Evolutionary conservation across 2,888 invertebrate genomes (phyloP).

Genomic region (Eustalomyia histrio): DNA sequence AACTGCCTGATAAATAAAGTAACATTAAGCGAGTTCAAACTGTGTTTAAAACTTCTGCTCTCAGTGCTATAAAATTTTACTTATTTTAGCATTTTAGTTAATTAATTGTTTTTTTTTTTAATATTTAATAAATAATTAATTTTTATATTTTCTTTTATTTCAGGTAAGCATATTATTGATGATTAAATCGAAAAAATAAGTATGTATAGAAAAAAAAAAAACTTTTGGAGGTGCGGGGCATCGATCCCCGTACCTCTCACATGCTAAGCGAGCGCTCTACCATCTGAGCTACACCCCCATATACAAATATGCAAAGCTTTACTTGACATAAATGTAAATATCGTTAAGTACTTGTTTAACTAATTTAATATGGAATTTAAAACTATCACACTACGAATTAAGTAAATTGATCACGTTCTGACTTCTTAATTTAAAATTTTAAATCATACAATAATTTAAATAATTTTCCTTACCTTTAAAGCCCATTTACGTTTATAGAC

Average conservation of each 20-base stretch:
- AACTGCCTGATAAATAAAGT: too few relatives aligned
- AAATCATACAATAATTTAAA: not conserved
- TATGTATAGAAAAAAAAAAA: constrained; percentile 16
- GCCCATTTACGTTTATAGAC: too few relatives aligned
- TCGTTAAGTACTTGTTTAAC: not conserved
- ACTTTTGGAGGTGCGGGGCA: constrained; percentile 76
- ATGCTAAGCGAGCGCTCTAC: constrained; percentile 79
- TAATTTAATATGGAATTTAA: not conserved
- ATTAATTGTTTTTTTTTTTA: too few relatives aligned
- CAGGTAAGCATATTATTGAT: constrained; percentile 13
- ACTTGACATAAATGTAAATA: too few relatives aligned
- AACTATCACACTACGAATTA: not conserved
- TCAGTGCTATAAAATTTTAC: too few relatives aligned
- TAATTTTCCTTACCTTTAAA: too few relatives aligned
- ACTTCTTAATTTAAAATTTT: not conserved
- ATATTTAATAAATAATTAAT: not conserved
- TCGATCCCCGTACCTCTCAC: constrained; percentile 79
- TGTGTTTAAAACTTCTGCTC: too few relatives aligned
- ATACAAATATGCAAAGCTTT: too few relatives aligned
- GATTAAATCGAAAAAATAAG: not conserved
- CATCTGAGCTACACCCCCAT: constrained; percentile 72
- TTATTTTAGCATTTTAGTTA: too few relatives aligned
- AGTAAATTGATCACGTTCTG: not conserved
- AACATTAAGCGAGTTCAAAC: too few relatives aligned
- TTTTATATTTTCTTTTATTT: not conserved